Evolutionary conservation across 2,797 vertebrate species (phyloP).

Genomic region (Gouania willdenowi): DNA sequence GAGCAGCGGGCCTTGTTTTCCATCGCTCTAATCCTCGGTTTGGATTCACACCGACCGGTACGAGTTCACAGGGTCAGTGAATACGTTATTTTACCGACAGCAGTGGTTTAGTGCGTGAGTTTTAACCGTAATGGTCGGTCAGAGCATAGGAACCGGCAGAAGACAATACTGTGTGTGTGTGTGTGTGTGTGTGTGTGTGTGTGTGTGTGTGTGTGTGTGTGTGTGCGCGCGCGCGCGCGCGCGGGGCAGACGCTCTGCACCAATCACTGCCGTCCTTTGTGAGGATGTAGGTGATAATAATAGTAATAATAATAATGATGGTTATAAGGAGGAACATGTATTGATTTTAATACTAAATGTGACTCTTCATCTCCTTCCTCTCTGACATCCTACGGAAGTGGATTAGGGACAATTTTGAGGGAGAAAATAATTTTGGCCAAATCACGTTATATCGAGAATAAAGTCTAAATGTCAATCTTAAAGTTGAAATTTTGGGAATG

Average conservation of each 20-base stretch:
- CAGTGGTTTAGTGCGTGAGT: background rate
- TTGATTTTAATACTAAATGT: slow-evolving; percentile 16
- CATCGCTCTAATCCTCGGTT: too few relatives aligned
- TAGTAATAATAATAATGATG: too few relatives aligned
- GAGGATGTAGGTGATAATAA: slow-evolving; percentile 6
- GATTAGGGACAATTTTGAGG: too few relatives aligned
- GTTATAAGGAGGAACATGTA: too few relatives aligned
- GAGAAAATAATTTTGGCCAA: too few relatives aligned
- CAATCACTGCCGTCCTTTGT: slow-evolving; percentile 32
- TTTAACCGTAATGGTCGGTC: background rate
- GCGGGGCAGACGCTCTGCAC: slow-evolving; percentile 9
- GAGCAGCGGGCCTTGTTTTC: slow-evolving; percentile 40
- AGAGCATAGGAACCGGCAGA: slow-evolving; percentile 18
- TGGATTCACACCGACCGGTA: too few relatives aligned
- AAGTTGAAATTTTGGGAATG: too few relatives aligned
- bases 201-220: background rate
- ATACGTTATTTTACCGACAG: too few relatives aligned
- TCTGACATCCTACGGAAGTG: too few relatives aligned
- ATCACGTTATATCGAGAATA: too few relatives aligned
- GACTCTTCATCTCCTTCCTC: slow-evolving; percentile 47
- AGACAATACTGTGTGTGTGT: slow-evolving; percentile 53
- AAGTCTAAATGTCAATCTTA: too few relatives aligned
- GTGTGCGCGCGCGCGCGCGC: slow-evolving; percentile 1
- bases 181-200: background rate
- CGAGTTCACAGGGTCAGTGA: too few relatives aligned